Evolutionary conservation across 2,797 vertebrate genomes (phyloP), one percentile per base, ranked within the genome.

Genomic region (Alectoris magna): DNA sequence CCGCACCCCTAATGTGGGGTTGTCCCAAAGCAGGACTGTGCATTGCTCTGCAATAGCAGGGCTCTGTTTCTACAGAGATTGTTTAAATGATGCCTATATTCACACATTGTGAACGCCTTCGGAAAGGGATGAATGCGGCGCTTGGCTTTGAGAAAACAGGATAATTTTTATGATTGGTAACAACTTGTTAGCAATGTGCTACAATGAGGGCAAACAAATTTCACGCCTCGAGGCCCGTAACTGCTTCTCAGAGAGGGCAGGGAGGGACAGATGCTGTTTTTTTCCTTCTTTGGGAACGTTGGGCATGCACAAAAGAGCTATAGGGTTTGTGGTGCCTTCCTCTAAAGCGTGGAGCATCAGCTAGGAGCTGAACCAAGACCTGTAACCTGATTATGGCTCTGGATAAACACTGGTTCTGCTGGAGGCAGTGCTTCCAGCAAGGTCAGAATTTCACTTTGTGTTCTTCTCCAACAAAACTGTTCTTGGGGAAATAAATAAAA

Each of bases 391-490:
- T 79, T 48, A 5, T 55, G 80, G 81, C 84, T 90, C 67, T 29
- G 73, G 74, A 14, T 55, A 67, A 94, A 87, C 6, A 5, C 62
- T 56, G 1, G 72, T 85, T 85, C 90, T 38, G 67, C 76, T 63
- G 84, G 79, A 86, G 70, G 72, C 69, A 2, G 43, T 0, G 23
- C 84, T 89, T 56, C 44, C 91, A 72, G 79, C 27, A 31, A 81
- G 94, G 93, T 94, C 92, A 81, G 51, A 71, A 27, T 73, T 92
- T 93, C 91, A 86, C 89, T 91, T 94, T 81, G 73, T 92, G 64
- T 90, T 87, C 84, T 48, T 71, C 73, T 81, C 73, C 21, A 44
- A 75, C 75, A 73, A 67, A 78, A 67, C 82, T 91, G 38, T 90
- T 95, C 89, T 53, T 8, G 49, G 56, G 63, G 62, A 74, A 76